Percentiles rank a stretch among this genome's conserved stretches.
Evolutionary conservation across 2,888 invertebrate species (phyloP).

Genomic region (Merodon equestris): DNA sequence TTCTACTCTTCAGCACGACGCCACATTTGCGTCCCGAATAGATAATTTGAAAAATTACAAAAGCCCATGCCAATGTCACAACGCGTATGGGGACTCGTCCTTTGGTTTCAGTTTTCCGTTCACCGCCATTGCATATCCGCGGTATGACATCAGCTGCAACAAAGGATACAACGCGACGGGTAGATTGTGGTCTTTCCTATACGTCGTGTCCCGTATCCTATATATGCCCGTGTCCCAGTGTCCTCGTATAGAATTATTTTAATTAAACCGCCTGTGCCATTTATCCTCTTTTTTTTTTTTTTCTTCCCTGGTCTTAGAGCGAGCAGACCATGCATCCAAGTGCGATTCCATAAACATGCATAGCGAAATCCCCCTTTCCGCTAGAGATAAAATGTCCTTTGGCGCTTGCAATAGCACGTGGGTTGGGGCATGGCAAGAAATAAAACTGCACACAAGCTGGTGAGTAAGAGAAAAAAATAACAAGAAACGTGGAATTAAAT

Average conservation of each 20-base stretch:
- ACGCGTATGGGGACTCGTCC: not conserved
- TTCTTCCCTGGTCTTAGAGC: slow-evolving; percentile 27
- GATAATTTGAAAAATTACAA: slow-evolving; percentile 61
- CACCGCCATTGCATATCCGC: not conserved
- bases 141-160: not conserved
- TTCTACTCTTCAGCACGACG: not conserved
- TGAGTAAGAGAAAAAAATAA: slow-evolving; percentile 26
- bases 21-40: slow-evolving; percentile 57
- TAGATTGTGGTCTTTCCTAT: no score
- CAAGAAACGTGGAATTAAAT: slow-evolving; percentile 50
- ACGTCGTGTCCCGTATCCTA: no score
- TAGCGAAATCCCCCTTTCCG: slow-evolving; percentile 40
- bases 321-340: slow-evolving; percentile 40
- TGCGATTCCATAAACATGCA: slow-evolving; percentile 32
- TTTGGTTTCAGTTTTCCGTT: no score
- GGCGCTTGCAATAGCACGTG: slow-evolving; percentile 45
- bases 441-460: no score
- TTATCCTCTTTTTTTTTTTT: slow-evolving; percentile 10
- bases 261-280: slow-evolving; percentile 53
- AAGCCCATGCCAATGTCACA: slow-evolving; percentile 49
- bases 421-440: no score
- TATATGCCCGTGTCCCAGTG: slow-evolving; percentile 23
- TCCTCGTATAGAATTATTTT: slow-evolving; percentile 59
- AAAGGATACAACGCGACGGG: slow-evolving; percentile 1
- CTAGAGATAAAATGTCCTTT: slow-evolving; percentile 62